Evolutionary conservation across 2,113 vertebrate species (phyloP).

Genomic region (Plecturocebus donacophilus): DNA sequence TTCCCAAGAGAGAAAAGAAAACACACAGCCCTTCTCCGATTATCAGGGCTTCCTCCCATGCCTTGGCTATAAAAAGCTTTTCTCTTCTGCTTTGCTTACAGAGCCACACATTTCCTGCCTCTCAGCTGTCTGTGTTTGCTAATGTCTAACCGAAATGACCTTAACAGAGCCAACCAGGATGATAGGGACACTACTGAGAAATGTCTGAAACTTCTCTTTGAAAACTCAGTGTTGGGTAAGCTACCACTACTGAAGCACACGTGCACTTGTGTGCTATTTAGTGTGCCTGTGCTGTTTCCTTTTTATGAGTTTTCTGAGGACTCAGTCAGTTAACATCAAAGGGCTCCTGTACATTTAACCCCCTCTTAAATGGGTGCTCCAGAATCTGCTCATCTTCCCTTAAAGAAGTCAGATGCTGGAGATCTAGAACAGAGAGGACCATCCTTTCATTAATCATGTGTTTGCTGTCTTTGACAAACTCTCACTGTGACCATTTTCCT

Average conservation of each 20-base stretch:
- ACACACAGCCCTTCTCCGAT: background rate
- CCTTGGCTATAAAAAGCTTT: background rate
- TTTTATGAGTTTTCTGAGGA: background rate
- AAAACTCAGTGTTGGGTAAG: background rate
- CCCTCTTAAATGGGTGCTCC: background rate
- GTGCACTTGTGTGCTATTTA: background rate
- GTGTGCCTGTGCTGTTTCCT: background rate
- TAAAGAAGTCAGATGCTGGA: background rate
- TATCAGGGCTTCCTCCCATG: background rate
- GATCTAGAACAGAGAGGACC: background rate
- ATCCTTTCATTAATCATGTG: background rate
- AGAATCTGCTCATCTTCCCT: background rate
- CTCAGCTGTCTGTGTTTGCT: background rate
- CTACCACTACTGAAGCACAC: accelerated
- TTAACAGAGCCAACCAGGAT: background rate
- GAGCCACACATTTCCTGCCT: background rate
- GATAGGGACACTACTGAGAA: background rate
- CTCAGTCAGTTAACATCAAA: background rate
- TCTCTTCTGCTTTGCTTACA: background rate
- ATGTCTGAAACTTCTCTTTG: background rate
- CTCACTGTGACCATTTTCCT: background rate
- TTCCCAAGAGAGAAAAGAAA: constrained; percentile 23
- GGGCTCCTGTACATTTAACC: background rate
- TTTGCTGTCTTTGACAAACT: background rate
- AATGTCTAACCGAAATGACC: background rate